These are phyloP conservation scores for Caracal caracal DNA, from an alignment of 2,113 vertebrate genomes.

Conservation along the genomic window DNA sequence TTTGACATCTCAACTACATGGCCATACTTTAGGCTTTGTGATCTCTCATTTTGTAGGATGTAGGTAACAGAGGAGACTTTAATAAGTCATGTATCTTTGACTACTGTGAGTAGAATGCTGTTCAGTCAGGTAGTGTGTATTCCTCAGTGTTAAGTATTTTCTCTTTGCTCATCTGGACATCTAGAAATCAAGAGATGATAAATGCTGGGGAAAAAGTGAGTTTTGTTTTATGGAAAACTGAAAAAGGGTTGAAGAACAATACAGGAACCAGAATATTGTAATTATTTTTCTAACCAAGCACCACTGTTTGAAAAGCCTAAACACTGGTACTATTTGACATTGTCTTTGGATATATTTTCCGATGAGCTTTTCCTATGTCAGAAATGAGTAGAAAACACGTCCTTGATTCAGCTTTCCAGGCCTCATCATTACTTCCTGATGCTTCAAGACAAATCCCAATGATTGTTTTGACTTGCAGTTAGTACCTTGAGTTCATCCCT, in stretches of 20 bases:
- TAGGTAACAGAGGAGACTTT: background rate
- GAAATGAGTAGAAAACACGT: background rate
- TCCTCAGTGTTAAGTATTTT: conserved; percentile 21
- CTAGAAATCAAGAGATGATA: conserved; percentile 43
- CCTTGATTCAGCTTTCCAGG: background rate
- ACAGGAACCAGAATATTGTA: background rate
- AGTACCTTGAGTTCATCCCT: conserved; percentile 22
- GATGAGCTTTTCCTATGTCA: background rate
- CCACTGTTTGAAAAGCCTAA: background rate
- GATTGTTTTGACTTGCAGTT: conserved; percentile 35
- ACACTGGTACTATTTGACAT: background rate
- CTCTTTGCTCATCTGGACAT: conserved; percentile 21
- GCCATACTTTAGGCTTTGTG: background rate
- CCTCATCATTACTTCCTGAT: background rate
- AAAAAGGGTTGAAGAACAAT: background rate
- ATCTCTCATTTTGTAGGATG: background rate
- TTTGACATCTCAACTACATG: background rate
- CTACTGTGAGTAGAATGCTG: background rate
- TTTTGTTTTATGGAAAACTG: conserved; percentile 22
- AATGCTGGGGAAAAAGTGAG: background rate
- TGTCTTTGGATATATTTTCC: background rate
- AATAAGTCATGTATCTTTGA: background rate
- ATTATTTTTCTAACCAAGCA: conserved; percentile 50
- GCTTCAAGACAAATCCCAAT: background rate
- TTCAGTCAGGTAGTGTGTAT: background rate